Percentiles rank a stretch among this genome's conserved stretches.
These are phyloP conservation scores for Arrhamphus sclerolepis DNA, from an alignment of 2,797 vertebrate species.

Conservation along the genomic window DNA sequence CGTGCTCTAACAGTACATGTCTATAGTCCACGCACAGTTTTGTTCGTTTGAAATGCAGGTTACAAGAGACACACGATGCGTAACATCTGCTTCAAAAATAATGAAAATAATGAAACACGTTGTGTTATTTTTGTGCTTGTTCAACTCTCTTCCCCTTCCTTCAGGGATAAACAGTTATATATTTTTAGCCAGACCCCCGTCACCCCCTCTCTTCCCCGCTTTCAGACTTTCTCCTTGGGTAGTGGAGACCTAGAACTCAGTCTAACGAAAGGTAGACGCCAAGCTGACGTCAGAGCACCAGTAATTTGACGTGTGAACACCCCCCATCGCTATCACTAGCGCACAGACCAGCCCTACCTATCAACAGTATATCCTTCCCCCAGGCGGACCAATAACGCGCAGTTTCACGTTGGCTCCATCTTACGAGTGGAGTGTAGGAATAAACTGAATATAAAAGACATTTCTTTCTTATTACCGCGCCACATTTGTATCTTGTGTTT, in stretches of 20 bases:
- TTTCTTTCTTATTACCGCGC: not conserved
- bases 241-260: conserved; percentile 50
- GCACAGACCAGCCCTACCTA: conserved; percentile 46
- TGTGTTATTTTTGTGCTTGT: no score
- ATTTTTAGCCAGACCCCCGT: no score
- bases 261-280: conserved; percentile 84
- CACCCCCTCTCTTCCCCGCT: no score
- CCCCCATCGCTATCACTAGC: conserved; percentile 67
- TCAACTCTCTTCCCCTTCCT: no score
- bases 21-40: no score
- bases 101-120: no score
- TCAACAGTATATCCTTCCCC: conserved; percentile 63
- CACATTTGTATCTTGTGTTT: not conserved
- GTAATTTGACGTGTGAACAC: conserved; percentile 90
- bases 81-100: no score
- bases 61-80: no score
- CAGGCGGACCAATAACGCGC: conserved; percentile 54
- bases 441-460: conserved; percentile 14
- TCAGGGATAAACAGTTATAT: no score
- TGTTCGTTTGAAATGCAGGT: no score
- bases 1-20: no score
- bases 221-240: no score
- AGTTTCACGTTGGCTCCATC: conserved; percentile 42
- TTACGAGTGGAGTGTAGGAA: conserved; percentile 47
- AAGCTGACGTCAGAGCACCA: conserved; percentile 90